Evolutionary conservation across 2,797 vertebrate species (phyloP).

Genomic region (Muscicapa striata): DNA sequence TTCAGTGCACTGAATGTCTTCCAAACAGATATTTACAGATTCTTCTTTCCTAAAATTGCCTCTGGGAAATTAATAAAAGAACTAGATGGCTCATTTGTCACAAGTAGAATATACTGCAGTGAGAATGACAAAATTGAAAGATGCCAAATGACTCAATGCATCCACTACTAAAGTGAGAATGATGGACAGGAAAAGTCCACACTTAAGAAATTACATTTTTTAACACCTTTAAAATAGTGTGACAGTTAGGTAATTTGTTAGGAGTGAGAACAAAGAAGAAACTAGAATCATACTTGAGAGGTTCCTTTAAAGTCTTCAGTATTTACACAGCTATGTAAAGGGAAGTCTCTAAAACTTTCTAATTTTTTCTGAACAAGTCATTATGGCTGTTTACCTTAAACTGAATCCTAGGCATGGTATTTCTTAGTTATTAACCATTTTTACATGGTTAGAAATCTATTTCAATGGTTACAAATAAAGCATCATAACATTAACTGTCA

Average conservation of each 20-base stretch:
- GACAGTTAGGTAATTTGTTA: neutral
- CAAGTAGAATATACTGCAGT: constrained; percentile 1
- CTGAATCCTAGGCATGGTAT: neutral
- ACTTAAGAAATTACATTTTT: constrained; percentile 7
- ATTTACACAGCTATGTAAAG: neutral
- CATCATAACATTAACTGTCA: neutral
- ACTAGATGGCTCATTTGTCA: neutral
- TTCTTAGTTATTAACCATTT: neutral
- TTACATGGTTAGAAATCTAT: neutral
- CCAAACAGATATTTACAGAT: neutral
- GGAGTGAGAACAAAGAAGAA: neutral
- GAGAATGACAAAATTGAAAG: constrained; percentile 15
- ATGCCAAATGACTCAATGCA: neutral
- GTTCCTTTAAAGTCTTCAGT: neutral
- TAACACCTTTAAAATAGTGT: neutral
- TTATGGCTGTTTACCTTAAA: neutral
- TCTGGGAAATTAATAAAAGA: neutral
- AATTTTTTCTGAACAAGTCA: neutral
- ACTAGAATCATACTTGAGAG: neutral
- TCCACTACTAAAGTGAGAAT: neutral
- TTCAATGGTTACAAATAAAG: neutral
- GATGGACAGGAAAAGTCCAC: neutral
- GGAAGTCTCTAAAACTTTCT: neutral
- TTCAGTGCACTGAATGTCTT: neutral
- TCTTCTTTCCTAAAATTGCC: neutral